Conservation (phyloP, 2,113 vertebrate genomes). For the Amphiprion percula region DNA sequence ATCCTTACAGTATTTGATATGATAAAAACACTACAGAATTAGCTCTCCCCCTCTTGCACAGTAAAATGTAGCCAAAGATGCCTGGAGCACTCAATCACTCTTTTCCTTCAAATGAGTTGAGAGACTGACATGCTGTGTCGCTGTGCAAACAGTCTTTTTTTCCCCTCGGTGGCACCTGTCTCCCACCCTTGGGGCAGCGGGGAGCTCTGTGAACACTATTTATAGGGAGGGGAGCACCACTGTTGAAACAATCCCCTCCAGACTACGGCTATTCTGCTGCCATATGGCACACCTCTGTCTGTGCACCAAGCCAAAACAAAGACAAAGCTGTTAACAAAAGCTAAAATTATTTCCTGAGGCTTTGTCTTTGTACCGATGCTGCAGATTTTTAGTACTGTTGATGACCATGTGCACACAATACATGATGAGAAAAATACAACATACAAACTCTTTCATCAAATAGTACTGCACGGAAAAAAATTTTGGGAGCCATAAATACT, state of each 20-base stretch:
- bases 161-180: slow-evolving; percentile 65
- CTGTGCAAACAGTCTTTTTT: slow-evolving; percentile 68
- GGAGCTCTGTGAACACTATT: slow-evolving; percentile 53
- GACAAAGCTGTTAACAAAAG: slow-evolving; percentile 37
- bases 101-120: slow-evolving; percentile 37
- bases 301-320: slow-evolving; percentile 46
- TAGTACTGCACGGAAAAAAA: background rate
- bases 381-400: background rate
- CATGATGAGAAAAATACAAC: background rate
- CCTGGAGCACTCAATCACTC: slow-evolving; percentile 58
- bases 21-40: background rate
- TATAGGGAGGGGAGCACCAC: slow-evolving; percentile 58
- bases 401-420: background rate
- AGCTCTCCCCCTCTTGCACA: slow-evolving; percentile 3
- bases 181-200: slow-evolving; percentile 52
- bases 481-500: background rate
- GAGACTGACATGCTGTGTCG: slow-evolving; percentile 52
- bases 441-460: background rate
- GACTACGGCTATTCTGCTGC: slow-evolving; percentile 67
- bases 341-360: slow-evolving; percentile 3
- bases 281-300: slow-evolving; percentile 75
- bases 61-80: slow-evolving; percentile 23
- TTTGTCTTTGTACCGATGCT: background rate
- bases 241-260: slow-evolving; percentile 71
- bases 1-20: background rate